Conservation (phyloP, 2,888 invertebrate species). For the Hyppa rectilinea region DNA sequence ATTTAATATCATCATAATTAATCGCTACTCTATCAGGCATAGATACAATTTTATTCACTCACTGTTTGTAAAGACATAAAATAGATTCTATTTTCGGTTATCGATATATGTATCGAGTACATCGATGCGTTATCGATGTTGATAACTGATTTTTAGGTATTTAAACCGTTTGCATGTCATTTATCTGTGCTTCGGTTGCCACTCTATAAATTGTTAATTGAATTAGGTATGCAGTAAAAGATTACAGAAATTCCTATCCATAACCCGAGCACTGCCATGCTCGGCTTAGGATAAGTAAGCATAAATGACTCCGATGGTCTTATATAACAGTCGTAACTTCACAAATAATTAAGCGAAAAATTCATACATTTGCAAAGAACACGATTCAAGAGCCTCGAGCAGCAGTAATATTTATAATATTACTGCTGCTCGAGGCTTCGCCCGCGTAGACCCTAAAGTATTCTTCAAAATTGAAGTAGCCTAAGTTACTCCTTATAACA, state of each 20-base stretch:
- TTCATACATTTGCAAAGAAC: too few species aligned
- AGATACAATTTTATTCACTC: constrained; percentile 37
- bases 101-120: constrained; percentile 29
- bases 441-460: too few species aligned
- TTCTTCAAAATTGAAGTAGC: too few species aligned
- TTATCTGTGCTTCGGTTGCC: not conserved
- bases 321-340: too few species aligned
- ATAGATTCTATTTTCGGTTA: constrained; percentile 53
- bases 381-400: too few species aligned
- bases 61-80: constrained; percentile 5
- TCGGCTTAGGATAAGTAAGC: too few species aligned
- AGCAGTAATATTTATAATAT: too few species aligned
- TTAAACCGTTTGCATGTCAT: constrained; percentile 1
- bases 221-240: constrained; percentile 16
- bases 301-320: too few species aligned
- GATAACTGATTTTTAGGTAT: constrained; percentile 29
- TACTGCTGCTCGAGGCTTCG: too few species aligned
- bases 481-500: too few species aligned
- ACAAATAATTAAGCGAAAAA: too few species aligned
- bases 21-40: constrained; percentile 24
- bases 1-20: constrained; percentile 32
- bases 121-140: constrained; percentile 33
- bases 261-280: too few species aligned
- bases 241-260: not conserved
- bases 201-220: not conserved